These are phyloP conservation scores for Probosciger aterrimus DNA, from an alignment of 2,113 vertebrate genomes.

Conservation along the genomic window DNA sequence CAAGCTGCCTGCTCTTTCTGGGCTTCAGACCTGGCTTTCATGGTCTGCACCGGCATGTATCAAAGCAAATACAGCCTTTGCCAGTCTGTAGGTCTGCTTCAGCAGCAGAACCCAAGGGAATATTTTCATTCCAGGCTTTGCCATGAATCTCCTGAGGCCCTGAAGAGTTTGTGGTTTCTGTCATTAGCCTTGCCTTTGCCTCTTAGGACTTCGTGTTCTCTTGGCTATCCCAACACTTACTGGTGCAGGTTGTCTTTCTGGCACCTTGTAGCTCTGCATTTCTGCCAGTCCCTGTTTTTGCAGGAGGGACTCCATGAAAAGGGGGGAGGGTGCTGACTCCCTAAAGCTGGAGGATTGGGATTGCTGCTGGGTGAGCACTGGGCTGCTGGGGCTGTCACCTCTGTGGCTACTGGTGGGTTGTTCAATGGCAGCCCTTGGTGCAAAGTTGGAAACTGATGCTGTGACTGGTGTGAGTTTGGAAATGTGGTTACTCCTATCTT, in stretches of 20 bases:
- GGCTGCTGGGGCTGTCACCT: background rate
- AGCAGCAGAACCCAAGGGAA: background rate
- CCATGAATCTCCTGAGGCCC: background rate
- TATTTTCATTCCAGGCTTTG: background rate
- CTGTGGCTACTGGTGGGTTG: rapidly evolving
- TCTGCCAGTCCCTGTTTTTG: background rate
- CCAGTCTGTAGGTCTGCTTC: background rate
- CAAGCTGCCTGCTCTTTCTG: background rate
- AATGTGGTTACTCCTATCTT: background rate
- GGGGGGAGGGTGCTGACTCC: background rate
- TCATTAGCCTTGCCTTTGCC: background rate
- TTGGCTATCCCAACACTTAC: rapidly evolving
- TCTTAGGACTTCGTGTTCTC: background rate
- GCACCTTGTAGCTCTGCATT: background rate
- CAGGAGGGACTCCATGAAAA: background rate
- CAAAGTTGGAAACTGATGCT: background rate
- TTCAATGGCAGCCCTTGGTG: background rate
- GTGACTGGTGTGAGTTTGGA: background rate
- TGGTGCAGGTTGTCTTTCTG: background rate
- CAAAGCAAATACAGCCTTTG: background rate
- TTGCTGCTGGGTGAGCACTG: background rate
- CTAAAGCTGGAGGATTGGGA: background rate
- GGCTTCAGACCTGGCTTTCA: background rate
- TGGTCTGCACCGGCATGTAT: background rate
- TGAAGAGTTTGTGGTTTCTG: background rate